Conservation (phyloP, 2,888 invertebrate genomes). For the Isoperla grammatica region DNA sequence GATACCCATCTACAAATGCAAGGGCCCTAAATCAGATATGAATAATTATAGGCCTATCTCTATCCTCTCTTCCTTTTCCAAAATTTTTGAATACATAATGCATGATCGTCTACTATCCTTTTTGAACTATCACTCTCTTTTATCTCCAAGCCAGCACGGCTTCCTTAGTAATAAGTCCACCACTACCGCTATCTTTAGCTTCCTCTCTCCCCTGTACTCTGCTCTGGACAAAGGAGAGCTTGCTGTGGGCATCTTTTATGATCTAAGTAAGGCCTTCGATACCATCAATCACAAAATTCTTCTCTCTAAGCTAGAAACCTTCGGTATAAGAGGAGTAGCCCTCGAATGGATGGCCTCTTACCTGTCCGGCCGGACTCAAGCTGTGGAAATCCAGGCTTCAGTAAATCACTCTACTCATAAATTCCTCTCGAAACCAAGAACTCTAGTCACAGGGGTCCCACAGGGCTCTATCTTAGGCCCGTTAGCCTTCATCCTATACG, state of each 20-base stretch:
- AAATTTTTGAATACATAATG: background rate
- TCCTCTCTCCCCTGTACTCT: background rate
- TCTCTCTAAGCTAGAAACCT: too few relatives aligned
- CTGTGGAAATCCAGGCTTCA: too few relatives aligned
- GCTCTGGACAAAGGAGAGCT: background rate
- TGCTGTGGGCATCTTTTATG: background rate
- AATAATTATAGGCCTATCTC: background rate
- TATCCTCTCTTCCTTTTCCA: background rate
- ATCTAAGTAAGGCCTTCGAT: conserved; percentile 7
- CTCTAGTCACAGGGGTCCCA: too few relatives aligned
- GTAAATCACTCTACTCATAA: too few relatives aligned
- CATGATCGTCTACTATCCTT: background rate
- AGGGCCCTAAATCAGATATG: background rate
- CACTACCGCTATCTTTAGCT: background rate
- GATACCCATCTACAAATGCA: conserved; percentile 4
- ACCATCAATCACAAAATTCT: too few relatives aligned
- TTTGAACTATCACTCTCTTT: background rate
- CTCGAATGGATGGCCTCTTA: too few relatives aligned
- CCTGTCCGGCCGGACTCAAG: too few relatives aligned
- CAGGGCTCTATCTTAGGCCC: background rate
- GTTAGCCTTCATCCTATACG: background rate
- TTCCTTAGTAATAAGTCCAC: conserved; percentile 3
- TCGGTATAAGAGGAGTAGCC: too few relatives aligned
- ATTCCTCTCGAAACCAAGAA: too few relatives aligned
- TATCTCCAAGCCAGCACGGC: background rate